These are phyloP conservation scores for Lepus townsendii DNA, from an alignment of 2,797 vertebrate species.

Conservation along the genomic window DNA sequence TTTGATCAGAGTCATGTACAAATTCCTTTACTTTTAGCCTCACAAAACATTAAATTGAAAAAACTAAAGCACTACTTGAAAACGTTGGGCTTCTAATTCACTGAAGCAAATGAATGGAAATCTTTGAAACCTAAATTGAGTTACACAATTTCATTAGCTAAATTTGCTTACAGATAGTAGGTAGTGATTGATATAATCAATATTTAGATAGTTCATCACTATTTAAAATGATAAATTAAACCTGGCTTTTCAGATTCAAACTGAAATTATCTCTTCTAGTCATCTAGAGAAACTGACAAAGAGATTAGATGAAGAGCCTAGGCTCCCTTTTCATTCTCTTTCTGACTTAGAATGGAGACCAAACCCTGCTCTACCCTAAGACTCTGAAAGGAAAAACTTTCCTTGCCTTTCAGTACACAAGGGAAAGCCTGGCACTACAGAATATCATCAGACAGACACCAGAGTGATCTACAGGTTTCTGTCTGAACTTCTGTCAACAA, in stretches of 20 bases:
- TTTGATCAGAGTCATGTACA: neutral
- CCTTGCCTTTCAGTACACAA: neutral
- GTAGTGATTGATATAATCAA: neutral
- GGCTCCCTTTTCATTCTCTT: neutral
- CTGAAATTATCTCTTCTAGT: neutral
- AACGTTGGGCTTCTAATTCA: neutral
- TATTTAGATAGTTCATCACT: neutral
- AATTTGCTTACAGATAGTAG: neutral
- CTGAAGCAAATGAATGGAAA: neutral
- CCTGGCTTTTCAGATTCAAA: conserved; percentile 3
- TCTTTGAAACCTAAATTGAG: neutral
- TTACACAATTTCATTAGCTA: neutral
- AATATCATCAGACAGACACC: neutral
- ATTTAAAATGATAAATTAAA: conserved; percentile 15
- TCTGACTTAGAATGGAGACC: neutral
- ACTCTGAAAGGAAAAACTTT: neutral
- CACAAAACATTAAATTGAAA: neutral
- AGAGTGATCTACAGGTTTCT: neutral
- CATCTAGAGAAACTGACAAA: neutral
- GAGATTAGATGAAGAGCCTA: neutral
- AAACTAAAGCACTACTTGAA: neutral
- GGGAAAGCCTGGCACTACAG: neutral
- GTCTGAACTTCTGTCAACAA: conserved; percentile 33
- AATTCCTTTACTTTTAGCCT: neutral
- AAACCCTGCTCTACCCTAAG: neutral